phyloP scores from a whole-genome alignment of 1,140 invertebrate genomes.

The Matsumurasca onukii region DNA sequence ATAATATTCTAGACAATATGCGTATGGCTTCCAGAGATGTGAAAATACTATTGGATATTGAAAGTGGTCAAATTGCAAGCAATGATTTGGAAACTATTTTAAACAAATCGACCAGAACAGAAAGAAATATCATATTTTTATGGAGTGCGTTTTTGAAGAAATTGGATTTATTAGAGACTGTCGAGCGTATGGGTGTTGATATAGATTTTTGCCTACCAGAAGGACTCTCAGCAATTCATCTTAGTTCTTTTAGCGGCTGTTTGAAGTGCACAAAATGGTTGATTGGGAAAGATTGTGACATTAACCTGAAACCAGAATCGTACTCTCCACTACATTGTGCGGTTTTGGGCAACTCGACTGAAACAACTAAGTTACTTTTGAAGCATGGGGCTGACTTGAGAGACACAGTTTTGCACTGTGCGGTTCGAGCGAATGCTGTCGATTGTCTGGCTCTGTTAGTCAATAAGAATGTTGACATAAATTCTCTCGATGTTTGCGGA shows the following conservation, averaged over 20 bases:
- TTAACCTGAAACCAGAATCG: slow-evolving; percentile 53
- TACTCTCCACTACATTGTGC: slow-evolving; percentile 78
- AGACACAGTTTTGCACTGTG: slow-evolving; percentile 75
- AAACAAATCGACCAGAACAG: slow-evolving; percentile 50
- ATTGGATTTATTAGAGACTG: slow-evolving; percentile 59
- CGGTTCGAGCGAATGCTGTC: slow-evolving; percentile 70
- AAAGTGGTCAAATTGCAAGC: slow-evolving; percentile 51
- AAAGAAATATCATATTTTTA: slow-evolving; percentile 66
- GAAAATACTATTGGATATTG: slow-evolving; percentile 68
- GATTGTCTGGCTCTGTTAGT: slow-evolving; percentile 72
- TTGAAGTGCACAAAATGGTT: slow-evolving; percentile 67
- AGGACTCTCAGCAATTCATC: slow-evolving; percentile 68
- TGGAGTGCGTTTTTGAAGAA: slow-evolving; percentile 69
- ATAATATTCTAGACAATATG: slow-evolving; percentile 69
- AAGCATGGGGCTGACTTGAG: slow-evolving; percentile 62
- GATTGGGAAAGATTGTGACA: slow-evolving; percentile 63
- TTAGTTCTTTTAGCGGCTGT: slow-evolving; percentile 75
- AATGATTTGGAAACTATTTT: slow-evolving; percentile 9
- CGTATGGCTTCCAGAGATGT: slow-evolving; percentile 62
- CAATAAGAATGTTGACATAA: slow-evolving; percentile 65
- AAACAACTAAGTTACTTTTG: slow-evolving; percentile 69
- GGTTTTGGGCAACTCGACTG: slow-evolving; percentile 73
- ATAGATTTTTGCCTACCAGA: slow-evolving; percentile 61
- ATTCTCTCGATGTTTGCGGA: slow-evolving; percentile 66
- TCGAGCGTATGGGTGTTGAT: slow-evolving; percentile 65